Evolutionary conservation across 1,140 invertebrate species (phyloP).

Genomic region (Mycetomoellerius zeteki): DNA sequence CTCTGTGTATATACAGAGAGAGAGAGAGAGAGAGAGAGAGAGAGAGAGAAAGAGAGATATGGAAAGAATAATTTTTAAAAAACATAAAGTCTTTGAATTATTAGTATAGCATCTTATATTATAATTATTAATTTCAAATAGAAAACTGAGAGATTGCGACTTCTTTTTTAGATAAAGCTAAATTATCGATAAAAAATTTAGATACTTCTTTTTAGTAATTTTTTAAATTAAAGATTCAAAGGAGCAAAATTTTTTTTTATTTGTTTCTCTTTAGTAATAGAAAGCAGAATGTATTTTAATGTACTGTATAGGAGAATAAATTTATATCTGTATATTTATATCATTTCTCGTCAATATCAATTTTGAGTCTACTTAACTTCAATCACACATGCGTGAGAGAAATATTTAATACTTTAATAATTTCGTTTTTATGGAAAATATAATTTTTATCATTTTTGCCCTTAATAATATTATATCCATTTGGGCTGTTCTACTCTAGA

Average conservation of each 20-base stretch:
- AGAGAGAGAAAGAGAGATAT: no score
- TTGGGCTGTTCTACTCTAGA: neutral
- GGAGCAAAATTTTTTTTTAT: neutral
- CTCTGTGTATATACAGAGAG: no score
- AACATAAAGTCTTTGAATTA: no score
- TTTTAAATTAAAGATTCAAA: neutral
- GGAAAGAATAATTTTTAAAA: no score
- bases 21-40: no score
- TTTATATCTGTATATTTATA: neutral
- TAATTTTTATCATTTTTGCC: neutral
- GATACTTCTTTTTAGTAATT: neutral
- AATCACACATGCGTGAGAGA: neutral
- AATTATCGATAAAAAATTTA: neutral
- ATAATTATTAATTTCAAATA: neutral
- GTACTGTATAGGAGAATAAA: neutral
- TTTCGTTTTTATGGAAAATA: neutral
- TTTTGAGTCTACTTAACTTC: neutral
- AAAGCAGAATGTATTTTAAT: neutral
- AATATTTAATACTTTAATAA: neutral
- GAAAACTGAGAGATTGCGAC: neutral
- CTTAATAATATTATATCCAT: neutral
- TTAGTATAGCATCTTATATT: no score
- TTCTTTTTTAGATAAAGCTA: neutral
- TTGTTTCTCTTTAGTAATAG: neutral
- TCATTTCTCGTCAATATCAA: neutral